Percentiles rank a stretch among this genome's conserved stretches.
These are phyloP conservation scores for Adineta ricciae DNA, from an alignment of 2,888 invertebrate genomes.

Conservation along the genomic window DNA sequence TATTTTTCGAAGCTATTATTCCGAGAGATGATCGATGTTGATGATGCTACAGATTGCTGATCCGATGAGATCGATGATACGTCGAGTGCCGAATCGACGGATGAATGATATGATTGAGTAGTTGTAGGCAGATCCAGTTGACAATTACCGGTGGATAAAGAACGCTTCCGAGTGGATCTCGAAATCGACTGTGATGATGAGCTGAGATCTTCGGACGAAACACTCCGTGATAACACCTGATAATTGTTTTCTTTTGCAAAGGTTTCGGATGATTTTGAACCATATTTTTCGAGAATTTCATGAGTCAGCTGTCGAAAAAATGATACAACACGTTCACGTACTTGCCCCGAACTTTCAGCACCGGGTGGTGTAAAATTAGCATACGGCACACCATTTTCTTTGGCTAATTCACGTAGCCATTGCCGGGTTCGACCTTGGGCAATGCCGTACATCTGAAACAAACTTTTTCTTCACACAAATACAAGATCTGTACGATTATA, in stretches of 20 bases:
- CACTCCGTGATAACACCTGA: not conserved
- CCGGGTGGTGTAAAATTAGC: not conserved
- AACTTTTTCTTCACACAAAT: not conserved
- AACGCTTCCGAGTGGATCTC: not conserved
- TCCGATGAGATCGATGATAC: not conserved
- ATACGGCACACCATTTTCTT: not conserved
- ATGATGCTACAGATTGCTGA: not conserved
- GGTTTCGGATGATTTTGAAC: not conserved
- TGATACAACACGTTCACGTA: not conserved
- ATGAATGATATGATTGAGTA: not conserved
- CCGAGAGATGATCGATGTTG: not conserved
- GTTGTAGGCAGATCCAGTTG: not conserved
- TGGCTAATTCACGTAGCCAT: conserved; percentile 18
- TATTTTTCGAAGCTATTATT: not conserved
- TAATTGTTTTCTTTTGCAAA: not conserved
- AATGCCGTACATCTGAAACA: not conserved
- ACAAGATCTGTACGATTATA: too few species aligned
- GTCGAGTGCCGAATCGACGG: not conserved
- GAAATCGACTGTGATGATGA: too few species aligned
- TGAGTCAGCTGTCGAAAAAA: not conserved
- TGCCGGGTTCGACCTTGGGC: not conserved
- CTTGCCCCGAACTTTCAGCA: not conserved
- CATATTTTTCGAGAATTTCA: not conserved
- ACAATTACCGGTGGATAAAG: not conserved
- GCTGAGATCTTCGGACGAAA: not conserved